phyloP scores from a whole-genome alignment of 2,888 invertebrate genomes.

The Stenchaetothrips biformis region DNA sequence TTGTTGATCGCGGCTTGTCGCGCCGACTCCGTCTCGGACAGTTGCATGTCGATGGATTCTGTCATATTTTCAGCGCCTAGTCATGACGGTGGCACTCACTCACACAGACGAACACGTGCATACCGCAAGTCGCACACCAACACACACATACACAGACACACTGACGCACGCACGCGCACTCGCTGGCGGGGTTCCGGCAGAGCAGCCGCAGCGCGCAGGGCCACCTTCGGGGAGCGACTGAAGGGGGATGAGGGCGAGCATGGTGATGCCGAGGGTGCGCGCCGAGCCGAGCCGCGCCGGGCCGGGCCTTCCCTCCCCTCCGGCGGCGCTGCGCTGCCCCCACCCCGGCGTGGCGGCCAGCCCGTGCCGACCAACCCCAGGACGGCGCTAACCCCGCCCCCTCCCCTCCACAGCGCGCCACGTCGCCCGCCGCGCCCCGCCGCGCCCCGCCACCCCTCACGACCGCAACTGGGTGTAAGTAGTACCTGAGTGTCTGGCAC shows the following conservation, averaged over 20 bases:
- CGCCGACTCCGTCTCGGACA: neutral
- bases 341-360: neutral
- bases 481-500: no score
- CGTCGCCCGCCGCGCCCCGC: neutral
- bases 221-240: constrained; percentile 13
- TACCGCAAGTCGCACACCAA: neutral
- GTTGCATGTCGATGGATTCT: constrained; percentile 4
- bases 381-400: constrained; percentile 11
- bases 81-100: no score
- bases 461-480: no score
- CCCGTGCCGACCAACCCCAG: neutral
- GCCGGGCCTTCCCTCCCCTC: constrained; percentile 5
- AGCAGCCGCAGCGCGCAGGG: neutral
- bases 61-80: neutral
- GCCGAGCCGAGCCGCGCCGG: neutral
- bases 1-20: constrained; percentile 10
- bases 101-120: no score
- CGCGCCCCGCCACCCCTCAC: no score
- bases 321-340: neutral
- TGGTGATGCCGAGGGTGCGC: neutral
- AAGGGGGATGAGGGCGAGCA: neutral
- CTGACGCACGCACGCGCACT: neutral
- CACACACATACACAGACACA: neutral
- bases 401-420: neutral
- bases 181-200: neutral